A percentile compares a stretch with the other conserved stretches of the same genome.
Conservation (phyloP, 2,888 invertebrate species). For the Drosophila tanythrix region DNA sequence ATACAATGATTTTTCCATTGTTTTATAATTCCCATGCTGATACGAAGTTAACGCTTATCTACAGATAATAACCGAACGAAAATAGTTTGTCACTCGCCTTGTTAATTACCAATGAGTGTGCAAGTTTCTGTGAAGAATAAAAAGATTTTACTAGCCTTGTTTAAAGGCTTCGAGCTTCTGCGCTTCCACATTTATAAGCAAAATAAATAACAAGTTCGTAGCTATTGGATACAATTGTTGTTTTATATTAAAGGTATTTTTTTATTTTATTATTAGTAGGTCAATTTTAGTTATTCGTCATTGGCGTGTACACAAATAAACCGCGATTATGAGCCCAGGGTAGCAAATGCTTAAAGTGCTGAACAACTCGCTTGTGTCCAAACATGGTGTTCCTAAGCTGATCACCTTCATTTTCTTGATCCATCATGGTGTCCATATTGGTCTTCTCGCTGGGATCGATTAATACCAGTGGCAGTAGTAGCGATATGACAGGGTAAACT, state of each 20-base stretch:
- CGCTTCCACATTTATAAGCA: neutral
- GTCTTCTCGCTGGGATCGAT: slow-evolving; percentile 73
- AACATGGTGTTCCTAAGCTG: slow-evolving; percentile 60
- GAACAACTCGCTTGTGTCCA: slow-evolving; percentile 53
- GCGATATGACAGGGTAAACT: slow-evolving; percentile 63
- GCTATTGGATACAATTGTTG: neutral
- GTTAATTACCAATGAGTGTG: neutral
- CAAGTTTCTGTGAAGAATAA: no score
- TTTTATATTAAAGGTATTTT: neutral
- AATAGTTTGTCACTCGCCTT: neutral
- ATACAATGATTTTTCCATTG: neutral
- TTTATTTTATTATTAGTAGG: neutral
- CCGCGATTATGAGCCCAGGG: slow-evolving; percentile 80
- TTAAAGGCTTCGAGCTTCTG: neutral
- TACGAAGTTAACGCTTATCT: neutral
- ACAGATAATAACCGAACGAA: neutral
- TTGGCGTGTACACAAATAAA: slow-evolving; percentile 54
- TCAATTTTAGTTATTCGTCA: neutral
- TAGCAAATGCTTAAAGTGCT: slow-evolving; percentile 69
- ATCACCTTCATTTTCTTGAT: slow-evolving; percentile 47
- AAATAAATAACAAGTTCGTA: neutral
- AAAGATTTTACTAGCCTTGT: neutral
- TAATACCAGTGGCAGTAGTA: slow-evolving; percentile 64
- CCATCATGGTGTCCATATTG: slow-evolving; percentile 68
- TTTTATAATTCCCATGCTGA: neutral